Base-by-base conservation (phyloP, 1,140 invertebrate genomes). In the Musca vetustissima region DNA sequence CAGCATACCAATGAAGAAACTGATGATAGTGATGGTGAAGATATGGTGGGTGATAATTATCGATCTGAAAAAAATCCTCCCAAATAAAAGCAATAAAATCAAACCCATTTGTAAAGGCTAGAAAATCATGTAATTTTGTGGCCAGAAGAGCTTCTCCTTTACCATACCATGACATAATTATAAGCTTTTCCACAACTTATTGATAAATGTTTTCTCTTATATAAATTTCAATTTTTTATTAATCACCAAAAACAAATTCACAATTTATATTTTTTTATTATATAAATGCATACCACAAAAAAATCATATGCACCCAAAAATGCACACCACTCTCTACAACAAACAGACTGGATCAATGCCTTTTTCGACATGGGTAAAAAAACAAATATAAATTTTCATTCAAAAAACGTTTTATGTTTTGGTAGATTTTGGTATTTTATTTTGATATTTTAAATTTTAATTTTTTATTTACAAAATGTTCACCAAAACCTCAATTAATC, bases 281-380 rank as follows among this genome's bases (percentile, higher is more conserved):
- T 19, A 28, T n/a, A 2, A 61, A 61, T 61, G 57, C 57, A 25
- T 55, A 25, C 53, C 17, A 52, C 17, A 7, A 52, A 52, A 19
- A 19, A 43, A 43, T 4, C 6, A 43, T 43, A 28, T 13, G 36
- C 36, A 43, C 36, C 11, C 2, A 43, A 43, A 43, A 43, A 52
- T 21, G 17, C 50, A 52, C 22, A 6, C 50, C 50, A 52, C 22
- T 21, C 50, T 21, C 50, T 21, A 9, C 17, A 28, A 67, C 48
- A 88, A 14, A 69, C 52, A 88, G 87, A 87, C 87, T 87, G 87
- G 87, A 85, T 88, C 86, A 80, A 87, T 88, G 84, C 87, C 87
- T 76, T 88, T 88, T 80, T 88, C 79, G 84, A 82, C 85, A 84
- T 88, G 87, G 87, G 87, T 88, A 87, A 87, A 11, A 59, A 43